These are phyloP conservation scores for Sitta carolinensis DNA, from an alignment of 2,797 vertebrate species.

Conservation along the genomic window DNA sequence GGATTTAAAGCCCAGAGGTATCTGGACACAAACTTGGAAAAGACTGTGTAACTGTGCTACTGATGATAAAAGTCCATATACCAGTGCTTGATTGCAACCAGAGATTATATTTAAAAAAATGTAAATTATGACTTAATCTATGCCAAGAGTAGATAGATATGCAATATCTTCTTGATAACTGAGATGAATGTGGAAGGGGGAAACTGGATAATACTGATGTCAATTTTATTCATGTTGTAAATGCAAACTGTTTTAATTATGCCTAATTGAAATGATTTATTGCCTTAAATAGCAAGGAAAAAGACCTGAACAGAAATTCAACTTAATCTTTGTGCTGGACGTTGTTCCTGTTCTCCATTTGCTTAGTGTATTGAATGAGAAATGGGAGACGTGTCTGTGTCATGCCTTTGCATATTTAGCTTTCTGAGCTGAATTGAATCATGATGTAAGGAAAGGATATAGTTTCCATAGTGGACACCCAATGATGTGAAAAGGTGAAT, in stretches of 20 bases:
- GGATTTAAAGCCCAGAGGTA: slow-evolving; percentile 5
- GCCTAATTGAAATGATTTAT: slow-evolving; percentile 44
- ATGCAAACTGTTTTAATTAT: slow-evolving; percentile 13
- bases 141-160: not conserved
- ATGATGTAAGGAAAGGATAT: not conserved
- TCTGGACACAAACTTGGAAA: slow-evolving; percentile 16
- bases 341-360: not conserved
- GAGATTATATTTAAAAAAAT: not conserved
- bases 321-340: not conserved
- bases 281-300: not conserved
- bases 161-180: not conserved
- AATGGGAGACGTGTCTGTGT: not conserved
- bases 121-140: slow-evolving; percentile 17
- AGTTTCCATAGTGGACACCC: not conserved
- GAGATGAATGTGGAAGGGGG: not conserved
- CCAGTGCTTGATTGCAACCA: not conserved
- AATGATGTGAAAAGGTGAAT: not conserved
- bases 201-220: not conserved
- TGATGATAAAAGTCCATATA: not conserved
- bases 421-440: not conserved
- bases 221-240: slow-evolving; percentile 39
- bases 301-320: not conserved
- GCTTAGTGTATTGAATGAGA: not conserved
- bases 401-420: not conserved
- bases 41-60: not conserved